Evolutionary conservation across 1,140 invertebrate species (phyloP).

Genomic region (Oscheius sp.): DNA sequence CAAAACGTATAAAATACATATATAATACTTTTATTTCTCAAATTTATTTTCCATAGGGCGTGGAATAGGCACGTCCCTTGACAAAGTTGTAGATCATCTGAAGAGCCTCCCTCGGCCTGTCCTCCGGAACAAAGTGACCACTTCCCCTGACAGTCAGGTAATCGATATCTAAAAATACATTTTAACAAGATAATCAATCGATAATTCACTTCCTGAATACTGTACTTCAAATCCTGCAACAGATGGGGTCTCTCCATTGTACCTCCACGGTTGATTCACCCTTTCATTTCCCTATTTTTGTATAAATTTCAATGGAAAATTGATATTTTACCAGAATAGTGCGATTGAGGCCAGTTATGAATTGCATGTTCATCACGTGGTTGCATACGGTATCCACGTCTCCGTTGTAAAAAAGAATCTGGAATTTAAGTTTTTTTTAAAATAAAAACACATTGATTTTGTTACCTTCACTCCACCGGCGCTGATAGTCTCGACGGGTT

Average conservation of each 20-base stretch:
- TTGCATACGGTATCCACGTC: conserved; percentile 30
- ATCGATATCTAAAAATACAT: conserved; percentile 4
- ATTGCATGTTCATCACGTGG: conserved; percentile 21
- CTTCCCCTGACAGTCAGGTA: conserved; percentile 17
- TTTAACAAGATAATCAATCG: background rate
- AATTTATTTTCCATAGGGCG: too few relatives aligned
- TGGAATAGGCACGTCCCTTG: conserved; percentile 25
- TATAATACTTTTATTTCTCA: too few relatives aligned
- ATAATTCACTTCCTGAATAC: background rate
- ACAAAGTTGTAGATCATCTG: conserved; percentile 47
- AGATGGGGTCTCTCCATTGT: conserved; percentile 14
- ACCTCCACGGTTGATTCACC: conserved; percentile 23
- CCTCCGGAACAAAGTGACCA: conserved; percentile 36
- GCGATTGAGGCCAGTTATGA: conserved; percentile 20
- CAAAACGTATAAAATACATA: too few relatives aligned
- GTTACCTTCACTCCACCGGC: conserved; percentile 28
- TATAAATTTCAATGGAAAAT: background rate
- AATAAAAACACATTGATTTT: background rate
- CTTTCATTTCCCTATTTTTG: conserved; percentile 14
- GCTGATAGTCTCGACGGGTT: conserved; percentile 10
- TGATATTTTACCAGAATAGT: conserved; percentile 20
- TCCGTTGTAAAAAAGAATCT: conserved; percentile 28
- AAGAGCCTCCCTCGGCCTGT: conserved; percentile 33
- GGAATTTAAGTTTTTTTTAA: background rate
- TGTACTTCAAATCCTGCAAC: conserved; percentile 21